These are phyloP conservation scores for Carassius carassius DNA, from an alignment of 2,113 vertebrate species.

Conservation along the genomic window DNA sequence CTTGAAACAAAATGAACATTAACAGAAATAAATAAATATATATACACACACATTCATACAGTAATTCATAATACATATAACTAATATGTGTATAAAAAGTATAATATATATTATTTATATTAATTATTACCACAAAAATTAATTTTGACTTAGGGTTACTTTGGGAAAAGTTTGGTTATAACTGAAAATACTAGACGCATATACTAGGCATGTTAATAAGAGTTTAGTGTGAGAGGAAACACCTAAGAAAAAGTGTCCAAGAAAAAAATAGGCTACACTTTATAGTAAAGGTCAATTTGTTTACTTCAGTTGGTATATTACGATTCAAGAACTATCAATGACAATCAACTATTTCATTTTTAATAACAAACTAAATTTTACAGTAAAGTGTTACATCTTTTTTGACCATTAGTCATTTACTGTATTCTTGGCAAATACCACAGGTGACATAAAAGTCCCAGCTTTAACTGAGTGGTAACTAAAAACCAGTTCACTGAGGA, in stretches of 20 bases:
- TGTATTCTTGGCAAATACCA: background rate
- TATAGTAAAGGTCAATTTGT: background rate
- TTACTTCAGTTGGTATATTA: background rate
- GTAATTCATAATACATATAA: background rate
- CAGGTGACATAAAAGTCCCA: background rate
- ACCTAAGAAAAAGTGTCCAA: too few species aligned
- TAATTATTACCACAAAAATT: background rate
- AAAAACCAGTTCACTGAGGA: background rate
- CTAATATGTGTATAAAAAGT: too few species aligned
- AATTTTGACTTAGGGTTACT: too few species aligned
- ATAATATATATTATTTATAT: too few species aligned
- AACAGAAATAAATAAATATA: too few species aligned
- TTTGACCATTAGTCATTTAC: background rate
- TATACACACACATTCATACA: too few species aligned
- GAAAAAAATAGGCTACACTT: too few species aligned
- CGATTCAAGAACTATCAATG: background rate
- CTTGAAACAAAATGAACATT: too few species aligned
- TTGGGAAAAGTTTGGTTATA: too few species aligned
- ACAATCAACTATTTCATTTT: background rate
- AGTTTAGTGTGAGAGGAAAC: too few species aligned
- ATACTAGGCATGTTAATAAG: too few species aligned
- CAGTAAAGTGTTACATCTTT: background rate
- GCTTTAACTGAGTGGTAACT: background rate
- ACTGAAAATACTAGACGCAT: too few species aligned
- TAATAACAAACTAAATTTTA: background rate